Percentiles rank a stretch among this genome's conserved stretches.
phyloP scores from a whole-genome alignment of 2,888 invertebrate species.

The Craniophora ligustri region DNA sequence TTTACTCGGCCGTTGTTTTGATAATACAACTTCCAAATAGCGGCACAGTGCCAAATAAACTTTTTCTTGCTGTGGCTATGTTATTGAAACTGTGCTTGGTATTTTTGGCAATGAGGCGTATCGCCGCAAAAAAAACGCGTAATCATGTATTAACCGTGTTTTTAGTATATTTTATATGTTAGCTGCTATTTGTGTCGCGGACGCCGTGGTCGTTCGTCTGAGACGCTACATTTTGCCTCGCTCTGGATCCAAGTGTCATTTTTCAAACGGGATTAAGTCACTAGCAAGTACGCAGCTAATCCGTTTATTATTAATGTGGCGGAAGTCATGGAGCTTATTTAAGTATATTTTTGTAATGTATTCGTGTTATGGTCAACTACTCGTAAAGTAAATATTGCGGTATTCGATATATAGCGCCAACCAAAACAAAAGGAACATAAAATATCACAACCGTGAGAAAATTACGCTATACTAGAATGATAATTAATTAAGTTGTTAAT shows the following conservation, averaged over 20 bases:
- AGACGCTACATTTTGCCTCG: constrained; percentile 59
- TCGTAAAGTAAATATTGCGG: background rate
- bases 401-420: background rate
- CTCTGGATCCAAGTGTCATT: constrained; percentile 61
- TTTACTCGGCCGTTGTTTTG: constrained; percentile 66
- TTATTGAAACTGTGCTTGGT: constrained; percentile 58
- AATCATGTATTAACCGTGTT: constrained; percentile 71
- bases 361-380: background rate
- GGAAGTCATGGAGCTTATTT: constrained; percentile 57
- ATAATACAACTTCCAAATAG: constrained; percentile 59
- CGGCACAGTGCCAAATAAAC: constrained; percentile 66
- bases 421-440: constrained; percentile 20
- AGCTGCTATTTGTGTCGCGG: constrained; percentile 66
- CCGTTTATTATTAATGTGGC: constrained; percentile 60
- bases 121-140: constrained; percentile 62
- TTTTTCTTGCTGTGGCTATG: constrained; percentile 54
- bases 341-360: constrained; percentile 23
- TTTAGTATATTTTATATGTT: constrained; percentile 58
- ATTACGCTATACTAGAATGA: constrained; percentile 17
- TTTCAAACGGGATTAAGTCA: constrained; percentile 70
- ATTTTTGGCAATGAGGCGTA: constrained; percentile 70
- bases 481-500: constrained; percentile 40
- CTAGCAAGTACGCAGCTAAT: constrained; percentile 57
- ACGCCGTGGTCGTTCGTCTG: constrained; percentile 50
- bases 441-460: constrained; percentile 30